These are phyloP conservation scores for Yponomeuta evonymella DNA, from an alignment of 2,888 invertebrate genomes.

Conservation along the genomic window DNA sequence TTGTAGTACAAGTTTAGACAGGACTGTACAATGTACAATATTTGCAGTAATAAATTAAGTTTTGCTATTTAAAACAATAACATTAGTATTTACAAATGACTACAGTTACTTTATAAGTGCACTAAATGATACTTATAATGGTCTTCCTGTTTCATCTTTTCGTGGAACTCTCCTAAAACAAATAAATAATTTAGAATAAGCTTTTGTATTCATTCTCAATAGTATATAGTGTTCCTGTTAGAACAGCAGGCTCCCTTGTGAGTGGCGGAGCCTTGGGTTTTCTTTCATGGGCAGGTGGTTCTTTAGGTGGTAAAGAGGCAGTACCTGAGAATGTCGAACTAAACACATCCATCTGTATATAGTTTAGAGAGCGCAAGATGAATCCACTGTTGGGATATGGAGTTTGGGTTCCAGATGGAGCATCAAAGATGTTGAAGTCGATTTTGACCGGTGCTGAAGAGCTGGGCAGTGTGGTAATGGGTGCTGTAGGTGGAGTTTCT, in stretches of 20 bases:
- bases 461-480: not conserved
- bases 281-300: not conserved
- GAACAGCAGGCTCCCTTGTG: constrained; percentile 48
- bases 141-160: not conserved
- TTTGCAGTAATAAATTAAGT: not conserved
- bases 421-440: constrained; percentile 11
- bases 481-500: constrained; percentile 20
- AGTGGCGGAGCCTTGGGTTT: constrained; percentile 12
- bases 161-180: constrained; percentile 9
- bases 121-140: constrained; percentile 9
- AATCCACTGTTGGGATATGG: constrained; percentile 66
- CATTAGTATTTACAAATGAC: constrained; percentile 8
- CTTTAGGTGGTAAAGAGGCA: not conserved
- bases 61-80: constrained; percentile 16
- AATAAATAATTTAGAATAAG: constrained; percentile 46
- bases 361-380: constrained; percentile 64
- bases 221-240: constrained; percentile 53
- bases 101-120: constrained; percentile 10
- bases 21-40: not conserved
- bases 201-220: constrained; percentile 67
- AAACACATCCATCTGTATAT: constrained; percentile 70
- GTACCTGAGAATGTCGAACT: constrained; percentile 39
- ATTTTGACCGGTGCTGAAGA: not conserved
- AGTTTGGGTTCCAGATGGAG: constrained; percentile 31
- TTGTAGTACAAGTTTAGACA: not conserved